Percentiles rank a stretch among this genome's conserved stretches.
Evolutionary conservation across 2,113 vertebrate species (phyloP).

Genomic region (Grus americana): DNA sequence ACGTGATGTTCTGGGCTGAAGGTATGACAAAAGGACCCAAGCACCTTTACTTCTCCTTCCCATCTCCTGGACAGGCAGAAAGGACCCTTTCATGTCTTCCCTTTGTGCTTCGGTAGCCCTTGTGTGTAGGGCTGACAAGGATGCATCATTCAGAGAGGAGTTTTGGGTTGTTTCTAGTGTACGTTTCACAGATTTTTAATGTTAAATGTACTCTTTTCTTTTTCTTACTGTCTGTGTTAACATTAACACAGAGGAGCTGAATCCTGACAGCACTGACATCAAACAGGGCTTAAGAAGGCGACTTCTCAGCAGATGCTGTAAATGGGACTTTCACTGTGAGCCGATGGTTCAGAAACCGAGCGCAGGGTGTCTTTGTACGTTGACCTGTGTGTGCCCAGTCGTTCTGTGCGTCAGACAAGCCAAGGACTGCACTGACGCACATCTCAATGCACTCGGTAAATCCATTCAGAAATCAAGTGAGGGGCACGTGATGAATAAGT

Average conservation of each 20-base stretch:
- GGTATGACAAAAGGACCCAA: neutral
- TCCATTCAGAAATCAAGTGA: neutral
- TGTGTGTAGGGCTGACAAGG: neutral
- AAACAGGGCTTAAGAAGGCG: neutral
- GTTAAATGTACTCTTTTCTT: neutral
- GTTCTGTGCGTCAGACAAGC: neutral
- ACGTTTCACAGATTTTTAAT: neutral
- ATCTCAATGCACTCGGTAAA: neutral
- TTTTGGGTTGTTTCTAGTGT: neutral
- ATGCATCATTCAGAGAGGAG: neutral
- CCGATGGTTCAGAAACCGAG: neutral
- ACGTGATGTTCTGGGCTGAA: neutral
- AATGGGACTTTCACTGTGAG: neutral
- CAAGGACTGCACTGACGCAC: rapidly evolving
- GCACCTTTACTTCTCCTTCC: neutral
- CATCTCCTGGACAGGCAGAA: neutral
- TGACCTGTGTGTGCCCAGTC: rapidly evolving
- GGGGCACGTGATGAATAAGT: neutral
- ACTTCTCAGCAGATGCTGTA: neutral
- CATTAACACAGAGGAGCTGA: neutral
- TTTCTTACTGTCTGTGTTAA: neutral
- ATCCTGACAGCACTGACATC: neutral
- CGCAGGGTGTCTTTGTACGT: neutral
- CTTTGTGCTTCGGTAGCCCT: neutral
- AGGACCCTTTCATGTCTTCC: neutral